Evolutionary conservation across 2,797 vertebrate genomes (phyloP).

Genomic region (Anniella stebbinsi): DNA sequence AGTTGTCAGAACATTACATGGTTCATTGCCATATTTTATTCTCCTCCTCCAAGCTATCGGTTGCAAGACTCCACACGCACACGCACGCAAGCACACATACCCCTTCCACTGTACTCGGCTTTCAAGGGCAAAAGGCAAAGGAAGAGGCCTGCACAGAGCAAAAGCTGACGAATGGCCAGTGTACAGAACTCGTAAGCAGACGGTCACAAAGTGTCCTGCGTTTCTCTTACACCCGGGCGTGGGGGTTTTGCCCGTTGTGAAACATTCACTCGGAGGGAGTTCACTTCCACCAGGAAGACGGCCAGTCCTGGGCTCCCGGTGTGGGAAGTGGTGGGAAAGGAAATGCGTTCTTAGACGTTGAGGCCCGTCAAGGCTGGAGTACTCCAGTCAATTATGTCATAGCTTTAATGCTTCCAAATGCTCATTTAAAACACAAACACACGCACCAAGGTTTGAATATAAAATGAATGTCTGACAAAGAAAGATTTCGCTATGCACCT

Average conservation of each 20-base stretch:
- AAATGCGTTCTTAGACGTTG: slow-evolving; percentile 65
- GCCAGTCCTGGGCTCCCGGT: slow-evolving; percentile 69
- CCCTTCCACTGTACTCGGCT: not conserved
- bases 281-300: slow-evolving; percentile 51
- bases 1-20: not conserved
- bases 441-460: not conserved
- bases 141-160: not conserved
- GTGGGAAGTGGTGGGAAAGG: slow-evolving; percentile 75
- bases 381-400: slow-evolving; percentile 44
- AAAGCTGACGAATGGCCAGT: slow-evolving; percentile 34
- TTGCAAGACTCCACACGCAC: not conserved
- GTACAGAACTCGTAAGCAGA: slow-evolving; percentile 34
- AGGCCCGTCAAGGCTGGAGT: slow-evolving; percentile 58
- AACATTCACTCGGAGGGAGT: slow-evolving; percentile 48
- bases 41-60: slow-evolving; percentile 11
- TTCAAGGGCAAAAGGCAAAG: slow-evolving; percentile 57
- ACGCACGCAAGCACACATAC: too few relatives aligned
- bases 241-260: slow-evolving; percentile 54
- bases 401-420: not conserved
- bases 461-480: not conserved
- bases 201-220: slow-evolving; percentile 44
- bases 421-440: not conserved
- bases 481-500: not conserved
- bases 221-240: slow-evolving; percentile 64
- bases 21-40: slow-evolving; percentile 39